Conservation (phyloP, 1,140 invertebrate genomes). For the Hycleus phaleratus region DNA sequence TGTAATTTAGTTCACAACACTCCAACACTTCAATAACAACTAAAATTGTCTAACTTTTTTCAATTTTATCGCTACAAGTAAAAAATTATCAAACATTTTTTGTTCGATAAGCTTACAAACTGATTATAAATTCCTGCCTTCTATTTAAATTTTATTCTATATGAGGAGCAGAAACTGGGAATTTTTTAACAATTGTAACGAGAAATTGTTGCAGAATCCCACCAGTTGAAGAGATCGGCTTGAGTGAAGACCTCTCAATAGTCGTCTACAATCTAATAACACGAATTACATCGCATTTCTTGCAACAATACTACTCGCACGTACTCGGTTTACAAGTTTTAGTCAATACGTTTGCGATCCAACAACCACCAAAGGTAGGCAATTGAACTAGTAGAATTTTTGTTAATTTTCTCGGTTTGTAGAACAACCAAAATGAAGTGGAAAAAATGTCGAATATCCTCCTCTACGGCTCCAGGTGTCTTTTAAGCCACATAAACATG, state of each 20-base stretch:
- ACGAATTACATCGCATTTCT: constrained; percentile 51
- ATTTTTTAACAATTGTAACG: too few species aligned
- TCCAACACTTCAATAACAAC: too few species aligned
- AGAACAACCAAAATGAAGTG: constrained; percentile 20
- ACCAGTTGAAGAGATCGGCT: constrained; percentile 58
- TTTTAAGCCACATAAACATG: constrained; percentile 38
- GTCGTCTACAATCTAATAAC: constrained; percentile 18
- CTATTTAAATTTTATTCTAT: too few species aligned
- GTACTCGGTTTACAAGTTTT: constrained; percentile 83
- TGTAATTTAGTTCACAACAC: too few species aligned
- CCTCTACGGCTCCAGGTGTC: constrained; percentile 32
- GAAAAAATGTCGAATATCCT: constrained; percentile 28
- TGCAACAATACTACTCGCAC: constrained; percentile 86
- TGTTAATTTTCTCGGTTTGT: constrained; percentile 1
- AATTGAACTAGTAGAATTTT: neutral
- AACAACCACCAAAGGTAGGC: constrained; percentile 14
- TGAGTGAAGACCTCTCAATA: constrained; percentile 13
- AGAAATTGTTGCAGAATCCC: constrained; percentile 55
- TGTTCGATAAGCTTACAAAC: too few species aligned
- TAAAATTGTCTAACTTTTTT: too few species aligned
- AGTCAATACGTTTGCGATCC: constrained; percentile 65
- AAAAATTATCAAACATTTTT: too few species aligned
- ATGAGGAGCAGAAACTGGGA: too few species aligned
- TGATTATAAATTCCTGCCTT: too few species aligned
- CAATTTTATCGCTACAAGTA: too few species aligned